These are phyloP conservation scores for Xanthorhoe spadicearia DNA, from an alignment of 2,888 invertebrate genomes.

Conservation along the genomic window DNA sequence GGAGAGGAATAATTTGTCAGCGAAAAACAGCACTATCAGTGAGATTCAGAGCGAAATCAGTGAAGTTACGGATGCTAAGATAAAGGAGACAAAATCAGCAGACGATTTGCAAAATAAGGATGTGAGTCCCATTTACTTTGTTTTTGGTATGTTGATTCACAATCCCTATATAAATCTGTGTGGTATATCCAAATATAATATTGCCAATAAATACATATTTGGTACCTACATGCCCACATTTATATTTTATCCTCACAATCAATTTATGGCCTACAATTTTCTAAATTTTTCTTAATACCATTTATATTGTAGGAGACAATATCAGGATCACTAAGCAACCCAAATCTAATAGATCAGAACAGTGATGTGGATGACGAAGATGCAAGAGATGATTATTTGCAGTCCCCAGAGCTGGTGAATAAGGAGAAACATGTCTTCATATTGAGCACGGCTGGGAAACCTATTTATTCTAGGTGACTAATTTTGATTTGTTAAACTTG, in stretches of 20 bases:
- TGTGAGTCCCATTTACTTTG: slow-evolving; percentile 54
- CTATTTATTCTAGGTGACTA: slow-evolving; percentile 93
- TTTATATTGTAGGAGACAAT: slow-evolving; percentile 62
- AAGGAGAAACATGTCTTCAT: slow-evolving; percentile 97
- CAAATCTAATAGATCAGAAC: slow-evolving; percentile 69
- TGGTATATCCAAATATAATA: too few species aligned
- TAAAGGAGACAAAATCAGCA: slow-evolving; percentile 68
- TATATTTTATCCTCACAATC: too few species aligned
- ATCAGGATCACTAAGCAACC: slow-evolving; percentile 68
- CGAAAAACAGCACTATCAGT: slow-evolving; percentile 84
- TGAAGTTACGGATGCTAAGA: slow-evolving; percentile 62
- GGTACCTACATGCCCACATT: too few species aligned
- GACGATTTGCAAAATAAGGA: slow-evolving; percentile 75
- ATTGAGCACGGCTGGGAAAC: slow-evolving; percentile 97
- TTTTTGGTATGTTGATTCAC: neutral
- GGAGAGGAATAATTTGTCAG: slow-evolving; percentile 80
- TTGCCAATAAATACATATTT: too few species aligned
- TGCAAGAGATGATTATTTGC: slow-evolving; percentile 87
- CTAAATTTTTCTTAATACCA: too few species aligned
- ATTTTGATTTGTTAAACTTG: neutral
- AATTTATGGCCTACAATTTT: too few species aligned
- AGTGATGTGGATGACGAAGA: slow-evolving; percentile 62
- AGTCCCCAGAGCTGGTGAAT: slow-evolving; percentile 89
- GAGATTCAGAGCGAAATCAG: slow-evolving; percentile 85
- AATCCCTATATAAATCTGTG: neutral